phyloP scores from a whole-genome alignment of 2,113 vertebrate genomes.

The Bettongia penicillata region DNA sequence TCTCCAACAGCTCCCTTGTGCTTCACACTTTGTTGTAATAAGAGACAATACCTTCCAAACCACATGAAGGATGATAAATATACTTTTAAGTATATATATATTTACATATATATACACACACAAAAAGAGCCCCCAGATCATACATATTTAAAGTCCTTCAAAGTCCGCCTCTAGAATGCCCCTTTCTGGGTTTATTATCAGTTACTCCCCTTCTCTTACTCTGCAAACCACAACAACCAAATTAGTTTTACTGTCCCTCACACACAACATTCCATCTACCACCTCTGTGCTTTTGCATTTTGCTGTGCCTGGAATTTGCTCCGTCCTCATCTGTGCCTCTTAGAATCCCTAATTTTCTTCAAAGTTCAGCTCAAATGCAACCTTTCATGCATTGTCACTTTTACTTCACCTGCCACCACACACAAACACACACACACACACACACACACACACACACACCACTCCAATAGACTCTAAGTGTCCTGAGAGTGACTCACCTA shows the following conservation, averaged over 20 bases:
- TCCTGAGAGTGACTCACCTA: not conserved
- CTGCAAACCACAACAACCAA: not conserved
- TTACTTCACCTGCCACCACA: not conserved
- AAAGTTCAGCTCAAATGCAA: not conserved
- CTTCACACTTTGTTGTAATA: not conserved
- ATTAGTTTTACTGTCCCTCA: not conserved
- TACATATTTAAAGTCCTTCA: not conserved
- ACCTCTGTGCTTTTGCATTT: not conserved
- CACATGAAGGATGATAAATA: not conserved
- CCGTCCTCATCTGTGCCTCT: not conserved
- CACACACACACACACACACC: too few relatives aligned
- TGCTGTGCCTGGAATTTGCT: not conserved
- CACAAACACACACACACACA: too few relatives aligned
- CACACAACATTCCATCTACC: not conserved
- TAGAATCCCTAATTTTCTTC: not conserved
- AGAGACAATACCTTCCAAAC: not conserved
- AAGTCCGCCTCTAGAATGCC: not conserved
- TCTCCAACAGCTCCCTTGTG: not conserved
- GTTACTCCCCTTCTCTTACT: not conserved
- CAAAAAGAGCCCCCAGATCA: not conserved
- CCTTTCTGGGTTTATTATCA: not conserved
- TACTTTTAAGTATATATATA: not conserved
- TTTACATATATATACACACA: too few relatives aligned
- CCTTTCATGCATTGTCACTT: not conserved
- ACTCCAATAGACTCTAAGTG: not conserved